phyloP scores from a whole-genome alignment of 2,888 invertebrate genomes.

The Parnassius orleans region DNA sequence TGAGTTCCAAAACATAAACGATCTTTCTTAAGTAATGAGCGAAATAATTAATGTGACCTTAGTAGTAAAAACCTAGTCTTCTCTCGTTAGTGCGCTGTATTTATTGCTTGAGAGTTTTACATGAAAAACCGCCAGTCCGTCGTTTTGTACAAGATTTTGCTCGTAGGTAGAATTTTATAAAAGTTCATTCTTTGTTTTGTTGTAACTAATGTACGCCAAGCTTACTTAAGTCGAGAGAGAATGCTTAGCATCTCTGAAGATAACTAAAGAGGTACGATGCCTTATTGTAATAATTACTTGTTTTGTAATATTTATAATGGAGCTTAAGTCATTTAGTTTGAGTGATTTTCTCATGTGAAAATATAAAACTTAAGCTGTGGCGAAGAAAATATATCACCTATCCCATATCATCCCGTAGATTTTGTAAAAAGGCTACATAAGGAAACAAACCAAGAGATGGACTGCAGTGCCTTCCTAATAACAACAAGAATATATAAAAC shows the following conservation, averaged over 20 bases:
- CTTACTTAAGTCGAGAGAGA: constrained; percentile 10
- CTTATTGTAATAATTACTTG: constrained; percentile 5
- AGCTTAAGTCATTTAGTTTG: not conserved
- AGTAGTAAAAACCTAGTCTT: not conserved
- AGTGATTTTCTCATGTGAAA: too few species aligned
- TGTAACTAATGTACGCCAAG: constrained; percentile 16
- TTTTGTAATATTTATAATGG: constrained; percentile 6
- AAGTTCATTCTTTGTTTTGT: constrained; percentile 15
- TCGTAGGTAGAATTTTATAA: constrained; percentile 11
- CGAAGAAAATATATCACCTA: too few species aligned
- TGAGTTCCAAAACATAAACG: too few species aligned
- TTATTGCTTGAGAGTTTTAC: not conserved
- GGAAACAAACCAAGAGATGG: too few species aligned
- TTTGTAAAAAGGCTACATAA: too few species aligned
- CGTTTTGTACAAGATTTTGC: constrained; percentile 12
- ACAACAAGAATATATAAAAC: too few species aligned
- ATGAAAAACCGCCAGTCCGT: constrained; percentile 1
- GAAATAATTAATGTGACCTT: not conserved
- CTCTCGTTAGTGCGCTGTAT: too few species aligned
- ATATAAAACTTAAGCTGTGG: too few species aligned
- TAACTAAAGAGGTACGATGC: constrained; percentile 6
- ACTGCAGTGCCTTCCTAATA: too few species aligned
- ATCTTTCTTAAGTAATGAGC: not conserved
- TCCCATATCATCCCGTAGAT: too few species aligned
- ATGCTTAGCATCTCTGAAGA: constrained; percentile 12